phyloP scores from a whole-genome alignment of 2,113 vertebrate species.

The Corythaixoides concolor region DNA sequence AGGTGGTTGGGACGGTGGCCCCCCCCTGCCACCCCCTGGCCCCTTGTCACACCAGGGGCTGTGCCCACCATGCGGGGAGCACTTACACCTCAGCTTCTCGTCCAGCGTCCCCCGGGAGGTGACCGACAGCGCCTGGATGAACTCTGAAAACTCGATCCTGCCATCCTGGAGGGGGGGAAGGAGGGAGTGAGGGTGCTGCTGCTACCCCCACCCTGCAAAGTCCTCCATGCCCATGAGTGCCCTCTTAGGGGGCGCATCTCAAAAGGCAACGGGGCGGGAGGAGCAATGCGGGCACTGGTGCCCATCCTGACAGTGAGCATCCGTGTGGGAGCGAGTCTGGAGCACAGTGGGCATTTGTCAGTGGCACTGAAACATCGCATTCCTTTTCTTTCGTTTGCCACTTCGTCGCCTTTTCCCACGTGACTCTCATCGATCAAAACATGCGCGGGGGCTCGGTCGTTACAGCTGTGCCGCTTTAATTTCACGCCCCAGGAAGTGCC shows the following conservation, averaged over 20 bases:
- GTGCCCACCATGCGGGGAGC: neutral
- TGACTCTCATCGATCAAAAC: neutral
- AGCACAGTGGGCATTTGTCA: neutral
- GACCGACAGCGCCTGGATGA: constrained; percentile 97
- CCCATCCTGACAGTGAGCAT: fast-evolving
- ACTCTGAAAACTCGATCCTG: constrained; percentile 96
- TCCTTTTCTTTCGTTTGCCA: neutral
- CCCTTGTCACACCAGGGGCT: neutral
- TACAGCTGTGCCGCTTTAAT: neutral
- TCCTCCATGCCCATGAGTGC: fast-evolving
- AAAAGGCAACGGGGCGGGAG: neutral
- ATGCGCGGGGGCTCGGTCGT: neutral
- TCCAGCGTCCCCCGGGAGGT: constrained; percentile 96
- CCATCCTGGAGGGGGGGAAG: constrained; percentile 81
- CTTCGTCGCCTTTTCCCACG: neutral
- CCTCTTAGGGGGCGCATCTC: neutral
- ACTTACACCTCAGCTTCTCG: constrained; percentile 96
- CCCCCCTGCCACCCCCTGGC: fast-evolving
- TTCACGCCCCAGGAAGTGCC: neutral
- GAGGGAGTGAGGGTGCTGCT: neutral
- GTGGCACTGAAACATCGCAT: fast-evolving
- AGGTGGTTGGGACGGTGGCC: neutral
- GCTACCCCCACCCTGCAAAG: neutral
- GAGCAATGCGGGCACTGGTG: neutral
- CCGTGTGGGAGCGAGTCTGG: fast-evolving